Conservation (phyloP, 2,113 vertebrate genomes). For the Sylvia atricapilla region DNA sequence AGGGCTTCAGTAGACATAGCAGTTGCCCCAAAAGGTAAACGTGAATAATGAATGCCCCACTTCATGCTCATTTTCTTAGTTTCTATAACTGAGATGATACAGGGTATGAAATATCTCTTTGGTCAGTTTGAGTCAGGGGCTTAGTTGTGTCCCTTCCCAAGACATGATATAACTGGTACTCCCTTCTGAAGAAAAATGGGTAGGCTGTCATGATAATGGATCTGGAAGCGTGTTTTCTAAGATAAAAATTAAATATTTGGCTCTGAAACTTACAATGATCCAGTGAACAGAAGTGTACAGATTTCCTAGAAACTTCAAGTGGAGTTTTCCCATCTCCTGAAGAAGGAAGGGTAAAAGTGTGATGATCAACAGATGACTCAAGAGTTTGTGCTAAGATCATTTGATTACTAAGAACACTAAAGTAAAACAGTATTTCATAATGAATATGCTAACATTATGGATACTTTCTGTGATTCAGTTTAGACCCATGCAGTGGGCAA, state of each 20-base stretch:
- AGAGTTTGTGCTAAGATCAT: not conserved
- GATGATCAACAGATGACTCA: not conserved
- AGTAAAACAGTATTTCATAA: not conserved
- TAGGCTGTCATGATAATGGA: not conserved
- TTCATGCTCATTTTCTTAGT: not conserved
- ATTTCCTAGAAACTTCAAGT: not conserved
- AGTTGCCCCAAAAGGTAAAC: not conserved
- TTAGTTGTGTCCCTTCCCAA: not conserved
- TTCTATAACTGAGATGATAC: not conserved
- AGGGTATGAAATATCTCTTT: not conserved
- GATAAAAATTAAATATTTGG: not conserved
- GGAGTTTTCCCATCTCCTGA: not conserved
- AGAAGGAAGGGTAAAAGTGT: not conserved
- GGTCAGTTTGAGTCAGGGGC: not conserved
- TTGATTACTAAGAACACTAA: not conserved
- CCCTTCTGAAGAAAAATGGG: not conserved
- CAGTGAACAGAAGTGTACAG: not conserved
- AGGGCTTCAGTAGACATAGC: fast-evolving
- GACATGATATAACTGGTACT: not conserved
- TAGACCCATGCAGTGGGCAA: not conserved
- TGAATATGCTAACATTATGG: not conserved
- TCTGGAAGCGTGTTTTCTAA: not conserved
- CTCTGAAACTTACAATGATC: not conserved
- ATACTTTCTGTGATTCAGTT: not conserved
- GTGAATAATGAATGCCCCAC: not conserved